Conservation (phyloP, 35 echinoderm and acorn worm genomes). For the Apostichopus parvimensis region DNA sequence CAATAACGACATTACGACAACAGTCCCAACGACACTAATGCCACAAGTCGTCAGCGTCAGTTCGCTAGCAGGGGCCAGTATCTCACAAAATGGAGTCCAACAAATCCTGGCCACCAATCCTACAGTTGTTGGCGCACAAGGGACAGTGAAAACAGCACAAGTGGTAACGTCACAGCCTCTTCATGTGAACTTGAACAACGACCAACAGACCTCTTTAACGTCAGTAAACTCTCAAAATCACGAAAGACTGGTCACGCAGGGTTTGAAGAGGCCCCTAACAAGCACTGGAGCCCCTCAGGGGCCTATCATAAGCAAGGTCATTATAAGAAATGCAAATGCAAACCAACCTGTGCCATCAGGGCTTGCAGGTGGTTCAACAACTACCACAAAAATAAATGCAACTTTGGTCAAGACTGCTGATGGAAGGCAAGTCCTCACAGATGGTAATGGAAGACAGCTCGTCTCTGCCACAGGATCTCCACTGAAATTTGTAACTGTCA, state of each 20-base stretch:
- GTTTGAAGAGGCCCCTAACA: slow-evolving; percentile 71
- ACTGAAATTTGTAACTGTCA: slow-evolving; percentile 87
- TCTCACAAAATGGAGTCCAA: slow-evolving; percentile 40
- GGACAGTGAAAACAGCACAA: slow-evolving; percentile 1
- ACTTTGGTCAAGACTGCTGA: slow-evolving; percentile 59
- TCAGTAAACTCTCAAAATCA: slow-evolving; percentile 39
- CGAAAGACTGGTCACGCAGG: slow-evolving; percentile 20
- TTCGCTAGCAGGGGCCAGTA: not conserved
- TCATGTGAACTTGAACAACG: slow-evolving; percentile 17
- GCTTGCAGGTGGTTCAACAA: slow-evolving; percentile 32
- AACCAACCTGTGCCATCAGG: slow-evolving; percentile 63
- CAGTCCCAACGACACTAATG: not conserved
- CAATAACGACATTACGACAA: not conserved
- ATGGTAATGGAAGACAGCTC: slow-evolving; percentile 54
- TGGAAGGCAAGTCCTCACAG: slow-evolving; percentile 65
- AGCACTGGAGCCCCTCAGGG: slow-evolving; percentile 17
- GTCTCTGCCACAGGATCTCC: slow-evolving; percentile 74
- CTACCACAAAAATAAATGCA: slow-evolving; percentile 39
- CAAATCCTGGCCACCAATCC: slow-evolving; percentile 28
- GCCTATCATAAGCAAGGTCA: slow-evolving; percentile 83
- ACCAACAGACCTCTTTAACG: not conserved
- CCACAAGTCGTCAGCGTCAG: slow-evolving; percentile 14
- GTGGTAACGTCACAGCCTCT: not conserved
- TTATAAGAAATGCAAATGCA: slow-evolving; percentile 77
- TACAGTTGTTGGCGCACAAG: not conserved